Evolutionary conservation across 1,140 invertebrate species (phyloP).

Genomic region (Anastatus disparis): DNA sequence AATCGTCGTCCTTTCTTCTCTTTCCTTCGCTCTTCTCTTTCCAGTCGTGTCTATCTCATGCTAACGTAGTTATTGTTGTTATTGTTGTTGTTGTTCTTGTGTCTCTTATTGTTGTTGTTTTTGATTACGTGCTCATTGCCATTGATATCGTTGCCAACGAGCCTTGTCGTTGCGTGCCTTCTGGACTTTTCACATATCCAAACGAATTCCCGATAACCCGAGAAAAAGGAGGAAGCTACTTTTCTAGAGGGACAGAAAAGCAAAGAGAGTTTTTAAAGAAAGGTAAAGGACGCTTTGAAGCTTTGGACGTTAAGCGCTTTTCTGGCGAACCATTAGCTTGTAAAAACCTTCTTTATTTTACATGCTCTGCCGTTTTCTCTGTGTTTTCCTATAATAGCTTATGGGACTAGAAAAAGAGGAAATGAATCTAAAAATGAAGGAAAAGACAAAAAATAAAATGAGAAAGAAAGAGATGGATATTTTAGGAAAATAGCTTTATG

Average conservation of each 20-base stretch:
- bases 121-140: too few species aligned
- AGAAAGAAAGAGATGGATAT: neutral
- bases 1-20: too few species aligned
- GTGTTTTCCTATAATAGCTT: conserved; percentile 28
- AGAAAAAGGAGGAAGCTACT: conserved; percentile 10
- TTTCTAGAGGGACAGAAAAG: neutral
- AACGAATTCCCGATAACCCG: conserved; percentile 48
- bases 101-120: too few species aligned
- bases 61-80: too few species aligned
- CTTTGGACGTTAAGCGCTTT: neutral
- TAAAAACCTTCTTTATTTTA: conserved; percentile 29
- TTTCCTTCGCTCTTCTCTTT: neutral
- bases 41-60: too few species aligned
- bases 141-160: neutral
- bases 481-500: conserved; percentile 24
- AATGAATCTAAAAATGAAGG: neutral
- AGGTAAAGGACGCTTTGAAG: neutral
- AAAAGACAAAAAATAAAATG: neutral
- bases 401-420: neutral
- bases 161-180: neutral
- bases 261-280: neutral
- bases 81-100: too few species aligned
- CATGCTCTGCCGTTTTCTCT: neutral
- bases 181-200: conserved; percentile 39
- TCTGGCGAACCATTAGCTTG: neutral